Percentiles rank a stretch among this genome's conserved stretches.
Conservation (phyloP, 92 coral and sea anemone species). For the Isaurus tuberculatus region DNA sequence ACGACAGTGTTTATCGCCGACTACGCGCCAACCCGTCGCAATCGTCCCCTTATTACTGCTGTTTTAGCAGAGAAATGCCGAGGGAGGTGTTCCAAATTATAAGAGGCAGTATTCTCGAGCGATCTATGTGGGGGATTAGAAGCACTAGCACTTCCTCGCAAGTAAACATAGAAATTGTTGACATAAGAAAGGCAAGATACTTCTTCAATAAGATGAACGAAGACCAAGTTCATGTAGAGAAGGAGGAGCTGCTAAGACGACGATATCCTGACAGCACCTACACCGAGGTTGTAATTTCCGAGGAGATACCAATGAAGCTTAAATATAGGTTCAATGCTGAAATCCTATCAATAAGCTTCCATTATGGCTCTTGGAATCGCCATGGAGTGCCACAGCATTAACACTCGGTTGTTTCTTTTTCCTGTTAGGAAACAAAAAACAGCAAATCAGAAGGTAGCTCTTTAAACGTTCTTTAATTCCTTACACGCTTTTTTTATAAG, state of each 20-base stretch:
- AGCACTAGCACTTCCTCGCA: conserved; percentile 14
- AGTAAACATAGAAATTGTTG: conserved; percentile 29
- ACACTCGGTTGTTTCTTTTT: conserved; percentile 7
- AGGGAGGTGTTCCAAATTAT: conserved; percentile 45
- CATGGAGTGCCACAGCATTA: conserved; percentile 54
- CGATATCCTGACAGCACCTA: conserved; percentile 35
- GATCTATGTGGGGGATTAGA: conserved; percentile 40
- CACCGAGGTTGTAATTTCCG: conserved; percentile 41
- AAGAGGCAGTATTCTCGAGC: conserved; percentile 44
- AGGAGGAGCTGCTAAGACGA: conserved; percentile 38
- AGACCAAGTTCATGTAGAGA: conserved; percentile 39
- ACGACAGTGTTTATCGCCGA: conserved; percentile 4
- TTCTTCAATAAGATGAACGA: conserved; percentile 43
- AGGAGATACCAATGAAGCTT: conserved; percentile 50
- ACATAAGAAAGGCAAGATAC: conserved; percentile 48
- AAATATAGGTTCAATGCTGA: conserved; percentile 44
- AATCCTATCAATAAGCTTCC: conserved; percentile 34
- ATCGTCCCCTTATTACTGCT: conserved; percentile 43
- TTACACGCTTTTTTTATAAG: too few relatives aligned
- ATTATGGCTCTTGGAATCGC: conserved; percentile 52
- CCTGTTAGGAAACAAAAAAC: neutral
- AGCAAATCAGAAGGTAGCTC: conserved; percentile 13
- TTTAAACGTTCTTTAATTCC: neutral
- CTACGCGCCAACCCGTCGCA: conserved; percentile 14
- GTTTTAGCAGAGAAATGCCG: conserved; percentile 38